phyloP scores from a whole-genome alignment of 2,888 invertebrate genomes.

The Petrolisthes cinctipes region DNA sequence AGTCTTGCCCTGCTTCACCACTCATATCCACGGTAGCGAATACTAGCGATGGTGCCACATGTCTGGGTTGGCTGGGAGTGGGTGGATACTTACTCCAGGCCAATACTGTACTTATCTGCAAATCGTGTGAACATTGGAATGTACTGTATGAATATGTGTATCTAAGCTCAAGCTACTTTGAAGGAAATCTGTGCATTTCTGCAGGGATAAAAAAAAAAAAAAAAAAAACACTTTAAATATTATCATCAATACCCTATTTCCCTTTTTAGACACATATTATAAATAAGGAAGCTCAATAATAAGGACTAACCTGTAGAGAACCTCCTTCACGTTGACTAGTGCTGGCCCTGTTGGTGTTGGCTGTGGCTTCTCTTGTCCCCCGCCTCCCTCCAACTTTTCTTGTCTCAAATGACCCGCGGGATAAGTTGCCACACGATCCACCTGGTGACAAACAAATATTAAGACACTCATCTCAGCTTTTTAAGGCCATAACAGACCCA shows the following conservation, averaged over 20 bases:
- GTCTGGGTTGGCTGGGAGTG: too few relatives aligned
- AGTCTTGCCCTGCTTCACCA: too few relatives aligned
- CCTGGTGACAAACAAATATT: slow-evolving; percentile 28
- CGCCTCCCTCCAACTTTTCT: slow-evolving; percentile 46
- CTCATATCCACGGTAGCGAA: too few relatives aligned
- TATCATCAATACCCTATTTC: background rate
- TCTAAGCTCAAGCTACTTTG: too few relatives aligned
- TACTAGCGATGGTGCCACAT: too few relatives aligned
- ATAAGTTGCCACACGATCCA: slow-evolving; percentile 65
- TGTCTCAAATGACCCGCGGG: slow-evolving; percentile 65
- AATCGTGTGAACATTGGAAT: too few relatives aligned
- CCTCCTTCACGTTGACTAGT: slow-evolving; percentile 64
- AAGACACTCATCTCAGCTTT: background rate
- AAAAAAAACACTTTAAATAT: background rate
- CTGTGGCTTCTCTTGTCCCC: slow-evolving; percentile 32
- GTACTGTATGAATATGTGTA: too few relatives aligned
- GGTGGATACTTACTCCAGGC: too few relatives aligned
- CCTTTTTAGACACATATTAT: background rate
- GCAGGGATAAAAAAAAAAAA: background rate
- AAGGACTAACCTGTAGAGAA: slow-evolving; percentile 56
- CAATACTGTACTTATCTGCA: too few relatives aligned
- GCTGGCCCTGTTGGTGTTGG: slow-evolving; percentile 48
- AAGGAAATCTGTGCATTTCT: too few relatives aligned
- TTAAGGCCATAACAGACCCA: background rate
- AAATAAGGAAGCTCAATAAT: background rate